A percentile compares a stretch with the other conserved stretches of the same genome.
phyloP scores from a whole-genome alignment of 2,797 vertebrate genomes.

The Peromyscus attwateri region DNA sequence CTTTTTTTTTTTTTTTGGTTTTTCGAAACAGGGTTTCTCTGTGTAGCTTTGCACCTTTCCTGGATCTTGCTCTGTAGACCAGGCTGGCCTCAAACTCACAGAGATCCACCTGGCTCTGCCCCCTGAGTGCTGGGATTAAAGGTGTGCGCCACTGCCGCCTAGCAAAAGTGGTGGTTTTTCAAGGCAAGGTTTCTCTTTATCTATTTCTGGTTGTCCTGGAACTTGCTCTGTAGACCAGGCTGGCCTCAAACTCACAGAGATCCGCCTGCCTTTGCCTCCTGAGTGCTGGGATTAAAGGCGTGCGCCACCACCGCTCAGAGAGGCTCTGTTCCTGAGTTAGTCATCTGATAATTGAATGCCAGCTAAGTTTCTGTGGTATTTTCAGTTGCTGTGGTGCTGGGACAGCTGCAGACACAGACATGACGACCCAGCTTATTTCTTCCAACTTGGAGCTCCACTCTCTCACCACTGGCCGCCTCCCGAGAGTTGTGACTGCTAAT shows the following conservation, averaged over 20 bases:
- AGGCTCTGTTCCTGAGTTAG: constrained; percentile 9
- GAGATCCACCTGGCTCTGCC: no score
- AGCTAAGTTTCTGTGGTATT: background rate
- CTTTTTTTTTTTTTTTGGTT: background rate
- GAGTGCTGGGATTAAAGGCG: background rate
- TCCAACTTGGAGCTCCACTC: constrained; percentile 98
- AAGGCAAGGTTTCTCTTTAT: background rate
- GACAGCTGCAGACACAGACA: constrained; percentile 98
- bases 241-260: background rate
- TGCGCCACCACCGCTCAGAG: background rate
- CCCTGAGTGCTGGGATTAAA: no score
- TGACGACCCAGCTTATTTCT: constrained; percentile 98
- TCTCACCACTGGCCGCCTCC: constrained; percentile 95
- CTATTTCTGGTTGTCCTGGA: background rate
- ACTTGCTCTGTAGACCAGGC: background rate
- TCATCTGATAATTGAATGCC: background rate
- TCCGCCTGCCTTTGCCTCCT: background rate
- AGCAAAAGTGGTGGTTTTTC: background rate
- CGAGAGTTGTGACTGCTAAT: constrained; percentile 96
- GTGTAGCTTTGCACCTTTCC: no score
- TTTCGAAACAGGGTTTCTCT: no score
- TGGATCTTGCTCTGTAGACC: no score
- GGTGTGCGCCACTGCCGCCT: no score
- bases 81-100: no score
- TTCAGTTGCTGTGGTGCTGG: constrained; percentile 97